Evolutionary conservation across 2,797 vertebrate genomes (phyloP).

Genomic region (Dryobates pubescens): DNA sequence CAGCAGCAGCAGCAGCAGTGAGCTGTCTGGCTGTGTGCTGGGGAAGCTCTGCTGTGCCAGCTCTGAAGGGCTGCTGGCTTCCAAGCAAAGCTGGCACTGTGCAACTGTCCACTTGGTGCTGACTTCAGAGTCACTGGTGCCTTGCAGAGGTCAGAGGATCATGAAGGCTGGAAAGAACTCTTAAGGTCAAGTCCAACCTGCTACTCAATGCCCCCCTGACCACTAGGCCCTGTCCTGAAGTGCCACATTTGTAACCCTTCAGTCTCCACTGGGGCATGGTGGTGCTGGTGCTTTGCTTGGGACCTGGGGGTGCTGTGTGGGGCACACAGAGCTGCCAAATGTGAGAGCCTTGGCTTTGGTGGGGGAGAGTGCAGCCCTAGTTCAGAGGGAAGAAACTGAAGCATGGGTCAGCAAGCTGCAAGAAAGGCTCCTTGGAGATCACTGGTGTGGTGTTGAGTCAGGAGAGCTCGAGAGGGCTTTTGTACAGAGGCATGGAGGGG

Average conservation of each 20-base stretch:
- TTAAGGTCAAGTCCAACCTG: too few relatives aligned
- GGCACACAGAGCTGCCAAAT: not conserved
- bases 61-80: not conserved
- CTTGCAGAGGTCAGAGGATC: not conserved
- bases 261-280: not conserved
- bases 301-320: not conserved
- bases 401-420: not conserved
- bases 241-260: not conserved
- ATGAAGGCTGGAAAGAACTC: too few relatives aligned
- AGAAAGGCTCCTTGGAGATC: not conserved
- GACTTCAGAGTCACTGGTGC: not conserved
- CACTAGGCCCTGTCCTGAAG: too few relatives aligned
- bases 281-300: not conserved
- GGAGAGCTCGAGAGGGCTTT: too few relatives aligned
- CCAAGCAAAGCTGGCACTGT: not conserved
- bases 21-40: not conserved
- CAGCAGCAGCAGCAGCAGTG: constrained; percentile 13
- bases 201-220: too few relatives aligned
- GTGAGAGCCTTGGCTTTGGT: not conserved
- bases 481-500: too few relatives aligned
- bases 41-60: too few relatives aligned
- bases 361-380: not conserved
- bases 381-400: not conserved
- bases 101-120: not conserved
- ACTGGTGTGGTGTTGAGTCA: not conserved